These are phyloP conservation scores for Actinia equina DNA, from an alignment of 64 coral and sea anemone species.

Conservation along the genomic window DNA sequence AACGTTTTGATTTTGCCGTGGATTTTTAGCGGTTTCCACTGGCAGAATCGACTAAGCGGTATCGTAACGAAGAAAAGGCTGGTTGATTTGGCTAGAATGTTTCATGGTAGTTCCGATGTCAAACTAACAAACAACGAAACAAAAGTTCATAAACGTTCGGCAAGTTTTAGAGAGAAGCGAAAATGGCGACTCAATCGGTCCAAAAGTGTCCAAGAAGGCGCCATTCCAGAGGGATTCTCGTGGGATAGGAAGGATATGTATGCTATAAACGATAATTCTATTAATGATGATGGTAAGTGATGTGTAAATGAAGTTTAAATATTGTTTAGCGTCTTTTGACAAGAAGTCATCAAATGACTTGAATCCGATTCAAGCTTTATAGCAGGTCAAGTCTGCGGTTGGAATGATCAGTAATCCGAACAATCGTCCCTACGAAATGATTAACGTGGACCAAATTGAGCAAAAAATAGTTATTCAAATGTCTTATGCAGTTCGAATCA, in stretches of 20 bases:
- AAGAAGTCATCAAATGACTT: background rate
- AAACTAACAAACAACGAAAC: background rate
- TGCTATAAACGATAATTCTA: background rate
- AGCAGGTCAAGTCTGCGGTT: background rate
- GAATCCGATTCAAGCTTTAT: background rate
- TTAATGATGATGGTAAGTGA: slow-evolving; percentile 25
- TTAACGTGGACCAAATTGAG: no score
- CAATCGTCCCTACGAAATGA: no score
- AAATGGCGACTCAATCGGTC: slow-evolving; percentile 5
- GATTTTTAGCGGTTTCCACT: background rate
- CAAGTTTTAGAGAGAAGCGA: slow-evolving; percentile 23
- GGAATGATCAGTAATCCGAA: no score
- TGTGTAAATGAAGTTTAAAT: background rate
- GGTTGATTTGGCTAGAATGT: background rate
- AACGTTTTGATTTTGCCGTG: background rate
- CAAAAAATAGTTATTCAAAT: no score
- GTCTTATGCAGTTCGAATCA: no score
- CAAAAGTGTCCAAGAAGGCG: background rate
- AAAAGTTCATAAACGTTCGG: background rate
- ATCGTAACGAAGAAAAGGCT: background rate
- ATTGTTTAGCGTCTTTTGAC: background rate
- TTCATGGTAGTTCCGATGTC: background rate
- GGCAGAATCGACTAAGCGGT: background rate
- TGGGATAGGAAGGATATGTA: slow-evolving; percentile 24
- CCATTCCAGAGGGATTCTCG: background rate